Conservation (phyloP, 1,140 invertebrate genomes). For the Nymphalis io region DNA sequence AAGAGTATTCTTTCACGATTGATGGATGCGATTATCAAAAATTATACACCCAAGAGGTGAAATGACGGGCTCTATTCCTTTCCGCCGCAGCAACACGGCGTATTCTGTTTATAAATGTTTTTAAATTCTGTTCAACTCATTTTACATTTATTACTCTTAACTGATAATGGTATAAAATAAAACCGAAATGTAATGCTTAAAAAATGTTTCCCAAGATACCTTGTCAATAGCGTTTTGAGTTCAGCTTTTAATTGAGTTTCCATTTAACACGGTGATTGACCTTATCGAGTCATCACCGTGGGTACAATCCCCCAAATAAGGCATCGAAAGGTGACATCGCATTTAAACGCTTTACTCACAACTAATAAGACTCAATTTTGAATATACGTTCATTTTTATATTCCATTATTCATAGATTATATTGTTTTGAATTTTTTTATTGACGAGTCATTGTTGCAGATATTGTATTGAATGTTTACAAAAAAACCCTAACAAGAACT, state of each 20-base stretch:
- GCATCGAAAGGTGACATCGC: not conserved
- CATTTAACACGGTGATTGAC: conserved; percentile 28
- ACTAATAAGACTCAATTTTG: not conserved
- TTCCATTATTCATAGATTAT: conserved; percentile 1
- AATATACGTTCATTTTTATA: not conserved
- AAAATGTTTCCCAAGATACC: conserved; percentile 9
- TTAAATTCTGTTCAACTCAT: not conserved
- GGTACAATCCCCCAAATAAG: not conserved
- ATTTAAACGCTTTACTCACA: not conserved
- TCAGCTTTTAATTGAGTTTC: conserved; percentile 27
- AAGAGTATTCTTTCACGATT: too few species aligned
- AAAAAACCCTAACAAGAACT: not conserved
- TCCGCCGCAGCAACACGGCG: too few species aligned
- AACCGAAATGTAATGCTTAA: conserved; percentile 1
- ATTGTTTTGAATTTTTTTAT: not conserved
- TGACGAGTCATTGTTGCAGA: not conserved
- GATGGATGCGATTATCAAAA: too few species aligned
- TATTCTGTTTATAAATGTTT: not conserved
- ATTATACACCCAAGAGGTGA: too few species aligned
- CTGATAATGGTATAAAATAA: conserved; percentile 1
- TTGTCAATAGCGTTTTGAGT: conserved; percentile 20
- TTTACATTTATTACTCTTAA: not conserved
- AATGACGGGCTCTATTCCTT: too few species aligned
- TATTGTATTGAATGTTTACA: not conserved
- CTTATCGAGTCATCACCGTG: conserved; percentile 13